These are phyloP conservation scores for Galagoides demidoff DNA, from an alignment of 2,797 vertebrate genomes.

Conservation along the genomic window DNA sequence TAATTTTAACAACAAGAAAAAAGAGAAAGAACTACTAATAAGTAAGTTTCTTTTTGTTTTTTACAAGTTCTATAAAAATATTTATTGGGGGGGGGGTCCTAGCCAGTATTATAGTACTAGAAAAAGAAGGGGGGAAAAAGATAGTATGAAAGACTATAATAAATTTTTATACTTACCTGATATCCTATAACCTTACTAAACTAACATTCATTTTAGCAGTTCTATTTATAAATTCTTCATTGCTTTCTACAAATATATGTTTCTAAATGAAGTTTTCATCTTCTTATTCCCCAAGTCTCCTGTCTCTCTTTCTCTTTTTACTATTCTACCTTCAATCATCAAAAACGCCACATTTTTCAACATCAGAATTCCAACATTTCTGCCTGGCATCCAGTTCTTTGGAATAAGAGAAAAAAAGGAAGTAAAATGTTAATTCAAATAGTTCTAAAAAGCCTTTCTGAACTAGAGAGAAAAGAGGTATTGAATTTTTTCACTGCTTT, in stretches of 20 bases:
- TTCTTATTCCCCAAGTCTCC: background rate
- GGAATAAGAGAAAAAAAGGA: constrained; percentile 11
- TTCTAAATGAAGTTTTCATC: background rate
- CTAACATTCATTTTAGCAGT: no score
- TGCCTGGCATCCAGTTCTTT: constrained; percentile 23
- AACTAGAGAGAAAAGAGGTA: constrained; percentile 26
- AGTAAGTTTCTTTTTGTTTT: background rate
- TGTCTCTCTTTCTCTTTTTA: background rate
- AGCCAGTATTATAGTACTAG: no score
- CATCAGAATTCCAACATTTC: constrained; percentile 1
- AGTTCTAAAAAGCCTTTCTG: constrained; percentile 48
- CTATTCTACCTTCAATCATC: background rate
- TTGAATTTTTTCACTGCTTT: constrained; percentile 65
- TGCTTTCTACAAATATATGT: background rate
- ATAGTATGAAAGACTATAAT: no score
- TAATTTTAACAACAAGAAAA: background rate
- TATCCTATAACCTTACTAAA: no score
- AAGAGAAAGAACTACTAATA: background rate
- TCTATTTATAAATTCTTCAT: no score
- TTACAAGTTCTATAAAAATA: no score
- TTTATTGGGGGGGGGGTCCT: no score
- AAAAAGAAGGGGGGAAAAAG: no score
- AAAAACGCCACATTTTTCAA: constrained; percentile 21
- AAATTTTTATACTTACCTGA: no score
- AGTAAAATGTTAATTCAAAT: constrained; percentile 55